A percentile compares a stretch with the other conserved stretches of the same genome.
Conservation (phyloP, 2,113 vertebrate species). For the Mustelus asterias region DNA sequence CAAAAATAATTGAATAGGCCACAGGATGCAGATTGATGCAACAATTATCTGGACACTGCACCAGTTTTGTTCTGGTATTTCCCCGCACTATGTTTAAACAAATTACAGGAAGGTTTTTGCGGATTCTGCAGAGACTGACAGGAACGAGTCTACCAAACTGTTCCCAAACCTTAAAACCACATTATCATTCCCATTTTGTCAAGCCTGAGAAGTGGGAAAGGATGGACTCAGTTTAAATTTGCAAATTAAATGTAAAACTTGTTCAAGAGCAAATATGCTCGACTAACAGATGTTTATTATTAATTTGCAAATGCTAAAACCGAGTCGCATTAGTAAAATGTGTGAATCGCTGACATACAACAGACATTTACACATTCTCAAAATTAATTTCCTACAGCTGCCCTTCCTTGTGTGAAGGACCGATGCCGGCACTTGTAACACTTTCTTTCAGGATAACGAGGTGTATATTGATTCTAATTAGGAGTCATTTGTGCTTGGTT, state of each 20-base stretch:
- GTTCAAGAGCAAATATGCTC: constrained; percentile 49
- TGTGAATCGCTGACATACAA: constrained; percentile 34
- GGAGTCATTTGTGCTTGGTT: constrained; percentile 43
- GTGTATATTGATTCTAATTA: constrained; percentile 45
- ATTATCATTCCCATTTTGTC: not conserved
- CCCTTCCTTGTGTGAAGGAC: not conserved
- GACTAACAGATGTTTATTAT: constrained; percentile 52
- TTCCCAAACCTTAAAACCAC: not conserved
- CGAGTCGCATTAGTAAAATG: constrained; percentile 38
- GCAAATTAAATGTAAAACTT: constrained; percentile 48
- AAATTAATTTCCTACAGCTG: not conserved
- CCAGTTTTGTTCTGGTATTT: not conserved
- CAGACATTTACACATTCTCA: constrained; percentile 40
- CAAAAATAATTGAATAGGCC: not conserved
- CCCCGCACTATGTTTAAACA: no score
- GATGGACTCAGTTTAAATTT: constrained; percentile 40
- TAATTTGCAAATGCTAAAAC: constrained; percentile 52
- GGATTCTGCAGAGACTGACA: not conserved
- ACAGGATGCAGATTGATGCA: not conserved
- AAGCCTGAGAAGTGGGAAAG: not conserved
- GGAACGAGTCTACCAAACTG: not conserved
- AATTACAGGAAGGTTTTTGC: not conserved
- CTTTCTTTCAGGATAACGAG: constrained; percentile 40
- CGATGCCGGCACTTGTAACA: constrained; percentile 41
- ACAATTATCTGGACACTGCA: not conserved